phyloP scores from a whole-genome alignment of 2,888 invertebrate genomes.

The Cremastinae sp. region DNA sequence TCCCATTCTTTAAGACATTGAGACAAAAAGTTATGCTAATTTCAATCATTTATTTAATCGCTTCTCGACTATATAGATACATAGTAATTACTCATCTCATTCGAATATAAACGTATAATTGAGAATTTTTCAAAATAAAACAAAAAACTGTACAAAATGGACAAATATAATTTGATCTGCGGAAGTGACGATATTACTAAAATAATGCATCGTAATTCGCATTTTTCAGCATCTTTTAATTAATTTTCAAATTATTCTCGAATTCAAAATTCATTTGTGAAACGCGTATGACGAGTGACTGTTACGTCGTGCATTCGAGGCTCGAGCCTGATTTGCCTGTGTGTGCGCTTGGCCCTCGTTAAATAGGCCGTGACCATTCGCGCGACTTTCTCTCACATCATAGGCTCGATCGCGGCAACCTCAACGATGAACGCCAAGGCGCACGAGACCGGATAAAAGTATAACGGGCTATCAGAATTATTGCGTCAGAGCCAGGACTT shows the following conservation, averaged over 20 bases:
- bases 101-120: too few species aligned
- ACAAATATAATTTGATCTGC: too few species aligned
- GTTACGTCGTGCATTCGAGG: conserved; percentile 14
- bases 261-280: neutral
- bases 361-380: conserved; percentile 76
- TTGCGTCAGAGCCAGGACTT: neutral
- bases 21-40: neutral
- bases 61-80: too few species aligned
- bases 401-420: conserved; percentile 42
- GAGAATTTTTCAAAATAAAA: too few species aligned
- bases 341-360: conserved; percentile 62
- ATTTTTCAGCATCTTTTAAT: too few species aligned
- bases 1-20: neutral
- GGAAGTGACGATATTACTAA: too few species aligned
- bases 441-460: neutral
- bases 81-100: too few species aligned
- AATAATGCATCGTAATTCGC: too few species aligned
- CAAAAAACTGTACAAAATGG: too few species aligned
- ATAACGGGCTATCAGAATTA: neutral
- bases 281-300: conserved; percentile 8
- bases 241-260: too few species aligned
- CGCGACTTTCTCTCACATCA: conserved; percentile 73
- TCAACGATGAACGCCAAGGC: conserved; percentile 1
- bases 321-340: conserved; percentile 1
- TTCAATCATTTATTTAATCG: neutral